phyloP scores from a whole-genome alignment of 2,113 vertebrate species.

The Hyperoodon ampullatus region DNA sequence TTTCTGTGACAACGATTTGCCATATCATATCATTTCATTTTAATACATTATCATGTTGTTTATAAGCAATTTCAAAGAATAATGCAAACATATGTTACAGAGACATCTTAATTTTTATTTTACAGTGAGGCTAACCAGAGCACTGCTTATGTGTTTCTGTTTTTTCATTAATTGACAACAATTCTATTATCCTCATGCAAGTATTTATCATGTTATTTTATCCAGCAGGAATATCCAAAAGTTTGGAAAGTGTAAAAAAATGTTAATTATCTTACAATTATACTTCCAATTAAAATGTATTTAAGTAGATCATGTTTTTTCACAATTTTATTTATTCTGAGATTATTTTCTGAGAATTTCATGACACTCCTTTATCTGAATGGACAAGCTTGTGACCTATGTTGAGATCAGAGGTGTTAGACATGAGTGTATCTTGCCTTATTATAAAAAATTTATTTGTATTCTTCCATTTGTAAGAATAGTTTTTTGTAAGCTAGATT shows the following conservation, averaged over 20 bases:
- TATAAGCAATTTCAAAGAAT: conserved; percentile 43
- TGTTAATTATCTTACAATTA: not conserved
- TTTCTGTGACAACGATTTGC: conserved; percentile 61
- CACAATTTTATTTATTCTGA: not conserved
- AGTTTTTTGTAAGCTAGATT: not conserved
- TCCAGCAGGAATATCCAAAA: not conserved
- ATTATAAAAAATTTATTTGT: not conserved
- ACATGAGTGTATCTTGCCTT: not conserved
- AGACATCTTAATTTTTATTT: conserved; percentile 32
- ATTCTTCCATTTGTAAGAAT: not conserved
- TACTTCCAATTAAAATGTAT: not conserved
- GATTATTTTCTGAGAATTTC: not conserved
- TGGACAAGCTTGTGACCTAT: not conserved
- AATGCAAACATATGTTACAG: conserved; percentile 9
- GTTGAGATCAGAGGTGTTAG: not conserved
- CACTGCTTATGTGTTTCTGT: not conserved
- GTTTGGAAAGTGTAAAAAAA: not conserved
- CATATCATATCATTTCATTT: conserved; percentile 35
- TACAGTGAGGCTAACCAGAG: not conserved
- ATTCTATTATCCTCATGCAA: not conserved
- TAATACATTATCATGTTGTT: conserved; percentile 50
- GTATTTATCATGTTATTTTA: not conserved
- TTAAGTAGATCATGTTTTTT: not conserved
- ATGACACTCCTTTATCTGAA: not conserved
- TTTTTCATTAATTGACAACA: not conserved